Evolutionary conservation across 2,797 vertebrate species (phyloP).

Genomic region (Ceryle rudis): DNA sequence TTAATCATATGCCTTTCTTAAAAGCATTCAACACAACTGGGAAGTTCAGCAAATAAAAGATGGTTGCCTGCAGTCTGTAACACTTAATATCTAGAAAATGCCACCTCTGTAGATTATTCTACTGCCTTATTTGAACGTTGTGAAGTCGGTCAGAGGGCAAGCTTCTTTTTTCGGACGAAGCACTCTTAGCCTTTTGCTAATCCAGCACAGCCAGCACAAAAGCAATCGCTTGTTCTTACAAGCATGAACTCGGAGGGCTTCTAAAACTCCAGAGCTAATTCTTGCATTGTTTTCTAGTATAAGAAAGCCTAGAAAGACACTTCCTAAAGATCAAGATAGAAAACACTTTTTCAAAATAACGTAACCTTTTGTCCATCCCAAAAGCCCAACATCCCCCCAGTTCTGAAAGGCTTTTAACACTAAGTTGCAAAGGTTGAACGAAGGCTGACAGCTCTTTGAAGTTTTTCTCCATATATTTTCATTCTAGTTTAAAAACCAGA

Average conservation of each 20-base stretch:
- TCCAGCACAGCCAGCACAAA: not conserved
- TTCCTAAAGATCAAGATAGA: not conserved
- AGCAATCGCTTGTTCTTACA: not conserved
- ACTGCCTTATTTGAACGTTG: not conserved
- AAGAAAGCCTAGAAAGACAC: not conserved
- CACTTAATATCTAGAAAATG: not conserved
- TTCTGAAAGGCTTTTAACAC: not conserved
- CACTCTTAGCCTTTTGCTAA: not conserved
- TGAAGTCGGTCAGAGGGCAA: not conserved
- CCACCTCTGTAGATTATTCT: not conserved
- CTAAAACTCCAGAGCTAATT: not conserved
- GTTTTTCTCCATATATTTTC: not conserved
- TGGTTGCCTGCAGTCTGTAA: not conserved
- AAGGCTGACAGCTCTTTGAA: not conserved
- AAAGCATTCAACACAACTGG: not conserved
- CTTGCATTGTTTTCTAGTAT: not conserved
- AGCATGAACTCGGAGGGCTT: not conserved
- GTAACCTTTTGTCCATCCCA: not conserved
- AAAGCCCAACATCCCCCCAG: not conserved
- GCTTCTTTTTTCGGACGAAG: not conserved
- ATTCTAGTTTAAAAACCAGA: not conserved
- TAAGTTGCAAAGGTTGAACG: too few species aligned
- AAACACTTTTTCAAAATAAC: not conserved
- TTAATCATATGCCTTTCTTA: not conserved
- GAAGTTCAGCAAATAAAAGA: not conserved